Evolutionary conservation across 2,113 vertebrate species (phyloP), one percentile per base, ranked within the genome.

Genomic region (Corythaeola cristata): DNA sequence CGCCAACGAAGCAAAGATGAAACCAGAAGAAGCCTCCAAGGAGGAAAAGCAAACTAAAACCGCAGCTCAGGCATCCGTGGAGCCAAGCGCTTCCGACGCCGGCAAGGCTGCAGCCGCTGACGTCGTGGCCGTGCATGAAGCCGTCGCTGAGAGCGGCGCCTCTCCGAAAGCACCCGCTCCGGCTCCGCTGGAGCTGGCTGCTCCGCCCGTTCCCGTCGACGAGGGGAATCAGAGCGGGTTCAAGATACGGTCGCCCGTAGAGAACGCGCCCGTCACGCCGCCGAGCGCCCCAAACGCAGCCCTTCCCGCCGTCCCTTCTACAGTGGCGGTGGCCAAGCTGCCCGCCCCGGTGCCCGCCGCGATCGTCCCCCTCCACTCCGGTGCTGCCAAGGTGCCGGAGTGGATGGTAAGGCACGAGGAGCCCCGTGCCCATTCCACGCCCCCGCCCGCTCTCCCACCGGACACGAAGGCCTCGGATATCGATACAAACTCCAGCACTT

Each of bases 391-490:
- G 87, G 97, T 98, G 75, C 97, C 98, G 0, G 98, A 99, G 53
- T 99, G 99, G 99, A 98, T 98, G 80, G 98, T 98, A 13, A 98
- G 98, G 95, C 98, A 99, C 6, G 99, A 99, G 80, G 99, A 99
- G 58, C 97, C 98, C 33, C 98, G 96, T 75, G 97, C 98, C 62
- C 98, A 76, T 84, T 98, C 98, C 73, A 98, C 98, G 0, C 98
- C 99, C 2, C 98, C 99, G 0, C 98, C 99, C 0, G 98, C 99
- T 47, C 98, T 98, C 32, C 99, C 99, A 2, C 99, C 99, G 0
- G 99, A 99, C 92, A 99, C 99, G 0, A 99, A 99, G 97, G 99
- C 99, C 0, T 99, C 99, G 0, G 99, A 99, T 74, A 96, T 99
- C 1, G 99, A 99, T 80, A 98, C 99, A 2, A 99, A 98, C 94